phyloP scores from a whole-genome alignment of 35 echinoderm and acorn worm genomes.

The Heliocidaris tuberculata region DNA sequence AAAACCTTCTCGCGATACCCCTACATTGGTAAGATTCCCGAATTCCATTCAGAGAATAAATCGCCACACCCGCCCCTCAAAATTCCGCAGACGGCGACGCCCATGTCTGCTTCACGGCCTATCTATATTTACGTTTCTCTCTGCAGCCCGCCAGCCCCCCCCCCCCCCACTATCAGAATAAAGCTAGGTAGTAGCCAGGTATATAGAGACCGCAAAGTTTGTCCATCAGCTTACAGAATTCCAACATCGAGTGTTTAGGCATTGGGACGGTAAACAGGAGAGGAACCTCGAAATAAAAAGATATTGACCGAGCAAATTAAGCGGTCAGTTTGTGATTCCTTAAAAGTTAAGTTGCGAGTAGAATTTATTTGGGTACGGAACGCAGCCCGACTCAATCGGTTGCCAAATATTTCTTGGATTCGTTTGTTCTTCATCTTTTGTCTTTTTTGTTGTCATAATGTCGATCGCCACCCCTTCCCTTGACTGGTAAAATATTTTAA shows the following conservation, averaged over 20 bases:
- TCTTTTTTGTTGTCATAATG: background rate
- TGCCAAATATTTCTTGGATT: background rate
- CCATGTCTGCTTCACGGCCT: background rate
- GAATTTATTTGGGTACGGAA: background rate
- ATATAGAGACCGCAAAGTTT: background rate
- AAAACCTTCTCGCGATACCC: too few relatives aligned
- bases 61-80: background rate
- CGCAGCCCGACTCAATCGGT: background rate
- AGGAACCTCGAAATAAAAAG: background rate
- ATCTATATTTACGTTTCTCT: background rate
- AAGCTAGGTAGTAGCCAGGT: background rate
- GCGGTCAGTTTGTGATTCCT: background rate
- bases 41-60: too few relatives aligned
- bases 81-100: background rate
- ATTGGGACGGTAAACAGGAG: background rate
- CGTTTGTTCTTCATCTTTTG: background rate
- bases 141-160: too few relatives aligned
- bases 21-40: too few relatives aligned
- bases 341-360: background rate
- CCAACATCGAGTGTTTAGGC: background rate
- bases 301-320: constrained; percentile 1
- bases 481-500: background rate
- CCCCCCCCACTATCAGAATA: background rate
- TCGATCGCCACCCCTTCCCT: background rate
- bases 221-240: background rate